Conservation (phyloP, 2,888 invertebrate species). For the Calliphora vomitoria region DNA sequence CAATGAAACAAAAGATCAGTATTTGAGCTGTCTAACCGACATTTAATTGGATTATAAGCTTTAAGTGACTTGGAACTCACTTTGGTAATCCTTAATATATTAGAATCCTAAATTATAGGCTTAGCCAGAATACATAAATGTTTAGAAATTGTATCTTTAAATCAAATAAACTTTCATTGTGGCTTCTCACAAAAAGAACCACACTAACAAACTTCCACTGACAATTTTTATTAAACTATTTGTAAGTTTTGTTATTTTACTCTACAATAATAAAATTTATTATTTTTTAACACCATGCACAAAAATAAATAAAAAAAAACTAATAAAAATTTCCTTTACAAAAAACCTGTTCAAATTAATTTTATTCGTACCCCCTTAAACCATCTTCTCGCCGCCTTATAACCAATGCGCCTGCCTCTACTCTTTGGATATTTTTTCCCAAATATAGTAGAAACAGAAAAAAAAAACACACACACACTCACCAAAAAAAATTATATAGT, state of each 20-base stretch:
- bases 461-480: not conserved
- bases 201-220: no score
- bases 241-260: not conserved
- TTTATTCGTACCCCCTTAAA: not conserved
- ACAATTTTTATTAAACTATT: not conserved
- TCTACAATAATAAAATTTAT: not conserved
- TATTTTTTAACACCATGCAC: not conserved
- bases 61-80: no score
- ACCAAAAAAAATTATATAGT: conserved; percentile 60
- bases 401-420: not conserved
- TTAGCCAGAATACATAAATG: no score
- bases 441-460: conserved; percentile 8
- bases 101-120: no score
- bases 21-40: no score
- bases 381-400: not conserved
- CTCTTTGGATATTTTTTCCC: conserved; percentile 42
- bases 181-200: no score
- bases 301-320: not conserved
- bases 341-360: conserved; percentile 40
- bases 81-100: no score
- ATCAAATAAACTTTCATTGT: no score
- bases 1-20: no score
- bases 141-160: no score
- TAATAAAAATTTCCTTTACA: not conserved
- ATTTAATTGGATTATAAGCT: no score